phyloP scores from a whole-genome alignment of 2,113 vertebrate species.

The Chlorodrepanis virens region DNA sequence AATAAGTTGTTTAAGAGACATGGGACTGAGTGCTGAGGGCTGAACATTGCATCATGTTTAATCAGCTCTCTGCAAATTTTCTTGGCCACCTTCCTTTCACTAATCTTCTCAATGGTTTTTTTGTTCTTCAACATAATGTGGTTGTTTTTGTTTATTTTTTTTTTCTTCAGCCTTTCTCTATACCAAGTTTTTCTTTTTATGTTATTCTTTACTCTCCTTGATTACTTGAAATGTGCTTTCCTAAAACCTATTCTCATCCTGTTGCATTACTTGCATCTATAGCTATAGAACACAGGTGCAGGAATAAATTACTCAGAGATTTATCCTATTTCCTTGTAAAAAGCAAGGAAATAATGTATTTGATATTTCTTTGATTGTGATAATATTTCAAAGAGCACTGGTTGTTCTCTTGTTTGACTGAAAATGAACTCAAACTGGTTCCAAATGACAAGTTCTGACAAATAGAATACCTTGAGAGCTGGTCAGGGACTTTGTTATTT shows the following conservation, averaged over 20 bases:
- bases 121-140: background rate
- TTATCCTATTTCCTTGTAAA: background rate
- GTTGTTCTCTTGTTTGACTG: background rate
- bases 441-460: background rate
- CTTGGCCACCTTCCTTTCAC: background rate
- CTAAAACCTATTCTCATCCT: background rate
- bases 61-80: background rate
- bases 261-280: background rate
- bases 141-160: background rate
- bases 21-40: background rate
- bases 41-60: background rate
- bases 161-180: background rate
- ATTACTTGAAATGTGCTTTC: background rate
- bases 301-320: background rate
- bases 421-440: background rate
- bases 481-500: constrained; percentile 43
- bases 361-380: background rate
- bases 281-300: background rate
- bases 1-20: background rate
- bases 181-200: background rate
- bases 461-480: constrained; percentile 56
- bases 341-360: background rate
- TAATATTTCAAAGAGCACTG: background rate
- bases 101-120: background rate
- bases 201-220: background rate